phyloP scores from a whole-genome alignment of 2,797 vertebrate genomes.

The Ctenopoma multispine region DNA sequence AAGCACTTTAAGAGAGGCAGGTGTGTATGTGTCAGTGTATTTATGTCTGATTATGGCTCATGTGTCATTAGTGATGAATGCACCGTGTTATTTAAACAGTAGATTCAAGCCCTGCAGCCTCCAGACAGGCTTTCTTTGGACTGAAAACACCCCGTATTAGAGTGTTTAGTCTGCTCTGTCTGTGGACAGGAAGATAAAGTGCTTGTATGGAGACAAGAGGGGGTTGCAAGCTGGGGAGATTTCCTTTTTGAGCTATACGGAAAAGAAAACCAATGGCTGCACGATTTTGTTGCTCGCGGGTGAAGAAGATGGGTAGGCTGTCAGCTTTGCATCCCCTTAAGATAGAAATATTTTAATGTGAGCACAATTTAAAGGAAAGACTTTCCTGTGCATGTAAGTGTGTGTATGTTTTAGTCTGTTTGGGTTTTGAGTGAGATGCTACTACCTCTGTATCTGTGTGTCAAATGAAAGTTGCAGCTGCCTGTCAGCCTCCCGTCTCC shows the following conservation, averaged over 20 bases:
- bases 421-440: slow-evolving; percentile 36
- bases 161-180: slow-evolving; percentile 70
- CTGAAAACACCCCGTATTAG: slow-evolving; percentile 60
- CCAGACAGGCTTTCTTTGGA: slow-evolving; percentile 54
- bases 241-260: slow-evolving; percentile 67
- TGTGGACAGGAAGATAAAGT: slow-evolving; percentile 73
- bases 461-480: slow-evolving; percentile 54
- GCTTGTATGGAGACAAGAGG: slow-evolving; percentile 58
- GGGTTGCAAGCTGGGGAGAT: slow-evolving; percentile 55
- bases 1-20: slow-evolving; percentile 16
- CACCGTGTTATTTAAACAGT: slow-evolving; percentile 47
- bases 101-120: slow-evolving; percentile 49
- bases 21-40: slow-evolving; percentile 25
- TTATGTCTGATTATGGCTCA: slow-evolving; percentile 45
- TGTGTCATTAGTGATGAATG: slow-evolving; percentile 51
- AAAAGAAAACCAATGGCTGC: slow-evolving; percentile 54
- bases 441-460: slow-evolving; percentile 16
- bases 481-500: slow-evolving; percentile 46
- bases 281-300: slow-evolving; percentile 24
- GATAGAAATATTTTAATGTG: slow-evolving; percentile 49
- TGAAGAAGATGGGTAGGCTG: slow-evolving; percentile 52
- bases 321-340: slow-evolving; percentile 41
- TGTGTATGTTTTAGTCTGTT: slow-evolving; percentile 23
- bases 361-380: slow-evolving; percentile 42
- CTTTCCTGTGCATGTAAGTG: background rate